Evolutionary conservation across 2,797 vertebrate genomes (phyloP), one percentile per base, ranked within the genome.

Genomic region (Salarias fasciatus): DNA sequence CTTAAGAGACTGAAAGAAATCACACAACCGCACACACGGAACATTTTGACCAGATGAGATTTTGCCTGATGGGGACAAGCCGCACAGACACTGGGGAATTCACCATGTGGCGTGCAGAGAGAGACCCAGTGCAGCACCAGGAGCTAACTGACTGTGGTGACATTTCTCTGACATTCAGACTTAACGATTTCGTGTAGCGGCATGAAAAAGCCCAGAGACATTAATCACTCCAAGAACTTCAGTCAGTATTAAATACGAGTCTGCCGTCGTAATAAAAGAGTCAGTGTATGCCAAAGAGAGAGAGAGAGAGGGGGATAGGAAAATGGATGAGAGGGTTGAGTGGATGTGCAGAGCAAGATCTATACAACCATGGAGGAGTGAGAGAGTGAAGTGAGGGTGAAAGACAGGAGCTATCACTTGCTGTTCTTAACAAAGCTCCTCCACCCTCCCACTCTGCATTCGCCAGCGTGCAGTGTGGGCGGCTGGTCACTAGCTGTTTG

Each of bases 391-490:
- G 59, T 14, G 33, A 63, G 31, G 38, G 37, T 52, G n/a, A 7
- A 8, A 15, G 14, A 46, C 62, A 64, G 56, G 67, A 66, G 37
- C 40, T 15, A 69, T 72, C 42, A 46, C 53, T 67, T 38, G 31
- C 71, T 64, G 60, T 55, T 75, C 70, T 82, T 69, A 67, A 35
- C 60, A 79, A 66, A 60, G 60, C 45, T 78, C 64, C 60, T 79
- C 53, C 55, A 77, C 49, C 58, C 61, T 72, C 80, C 77, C 50
- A 79, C 83, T 75, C 46, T 41, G 47, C 53, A 40, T 67, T 74
- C 54, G 50, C 50, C 54, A 61, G 65, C 79, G 51, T 48, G 72
- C 55, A 56, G 72, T 72, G 83, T 85, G 78, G 82, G 82, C 77
- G 86, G 79, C 48, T 11, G 58, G 70, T 73, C 72, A 61, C 72